Evolutionary conservation across 2,797 vertebrate genomes (phyloP).

Genomic region (Sebastes flavidus): DNA sequence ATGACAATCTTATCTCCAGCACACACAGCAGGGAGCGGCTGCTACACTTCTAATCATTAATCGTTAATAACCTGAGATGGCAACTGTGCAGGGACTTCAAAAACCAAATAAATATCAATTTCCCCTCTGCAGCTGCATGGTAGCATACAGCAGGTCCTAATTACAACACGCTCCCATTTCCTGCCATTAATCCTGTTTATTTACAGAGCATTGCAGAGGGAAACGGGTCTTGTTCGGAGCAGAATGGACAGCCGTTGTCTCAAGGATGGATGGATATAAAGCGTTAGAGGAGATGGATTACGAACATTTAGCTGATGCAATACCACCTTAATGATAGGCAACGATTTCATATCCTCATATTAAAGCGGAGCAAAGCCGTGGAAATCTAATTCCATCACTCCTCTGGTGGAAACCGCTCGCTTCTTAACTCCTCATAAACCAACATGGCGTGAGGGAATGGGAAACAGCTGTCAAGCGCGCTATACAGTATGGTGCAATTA

Average conservation of each 20-base stretch:
- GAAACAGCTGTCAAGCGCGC: constrained; percentile 52
- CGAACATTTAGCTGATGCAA: constrained; percentile 57
- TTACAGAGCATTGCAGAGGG: constrained; percentile 8
- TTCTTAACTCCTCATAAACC: constrained; percentile 47
- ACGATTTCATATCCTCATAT: constrained; percentile 53
- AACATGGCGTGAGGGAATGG: constrained; percentile 29
- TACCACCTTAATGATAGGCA: constrained; percentile 48
- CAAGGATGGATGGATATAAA: constrained; percentile 31
- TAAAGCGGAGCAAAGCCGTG: constrained; percentile 33
- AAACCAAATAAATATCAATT: constrained; percentile 72
- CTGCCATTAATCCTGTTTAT: constrained; percentile 58
- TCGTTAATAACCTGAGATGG: constrained; percentile 66
- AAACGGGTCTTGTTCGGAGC: constrained; percentile 21
- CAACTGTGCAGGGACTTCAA: constrained; percentile 53
- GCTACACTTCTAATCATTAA: constrained; percentile 61
- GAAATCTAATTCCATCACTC: constrained; percentile 48
- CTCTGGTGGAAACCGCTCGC: constrained; percentile 15
- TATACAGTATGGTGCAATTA: constrained; percentile 57
- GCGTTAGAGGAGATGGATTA: constrained; percentile 35
- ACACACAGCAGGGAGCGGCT: constrained; percentile 38
- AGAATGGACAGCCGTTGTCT: constrained; percentile 30
- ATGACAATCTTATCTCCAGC: constrained; percentile 63
- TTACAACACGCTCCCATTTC: constrained; percentile 47
- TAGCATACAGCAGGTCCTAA: constrained; percentile 26
- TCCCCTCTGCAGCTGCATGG: constrained; percentile 28